phyloP scores from a whole-genome alignment of 2,888 invertebrate species.

The Hedya salicella region DNA sequence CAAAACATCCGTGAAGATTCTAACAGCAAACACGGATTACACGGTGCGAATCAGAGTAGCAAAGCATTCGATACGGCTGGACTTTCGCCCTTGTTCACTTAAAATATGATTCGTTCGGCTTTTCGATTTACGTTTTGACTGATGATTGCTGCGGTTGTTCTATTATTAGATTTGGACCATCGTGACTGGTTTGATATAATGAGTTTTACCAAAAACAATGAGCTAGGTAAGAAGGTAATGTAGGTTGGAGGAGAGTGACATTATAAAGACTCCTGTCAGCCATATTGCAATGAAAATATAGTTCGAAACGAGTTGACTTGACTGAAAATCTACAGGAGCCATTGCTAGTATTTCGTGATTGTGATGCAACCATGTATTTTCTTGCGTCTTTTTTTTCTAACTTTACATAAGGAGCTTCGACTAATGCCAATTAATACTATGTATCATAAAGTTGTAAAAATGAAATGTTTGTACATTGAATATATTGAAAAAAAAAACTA shows the following conservation, averaged over 20 bases:
- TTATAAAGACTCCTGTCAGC: no score
- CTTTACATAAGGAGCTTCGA: no score
- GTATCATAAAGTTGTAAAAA: no score
- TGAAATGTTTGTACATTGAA: no score
- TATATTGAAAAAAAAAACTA: no score
- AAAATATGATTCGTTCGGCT: slow-evolving; percentile 11
- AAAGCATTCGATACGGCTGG: slow-evolving; percentile 69
- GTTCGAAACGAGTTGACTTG: no score
- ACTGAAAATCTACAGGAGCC: no score
- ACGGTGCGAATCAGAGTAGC: slow-evolving; percentile 70
- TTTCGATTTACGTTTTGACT: slow-evolving; percentile 14
- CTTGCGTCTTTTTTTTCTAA: no score
- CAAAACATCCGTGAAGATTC: slow-evolving; percentile 78
- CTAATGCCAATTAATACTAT: no score
- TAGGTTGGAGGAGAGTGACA: not conserved
- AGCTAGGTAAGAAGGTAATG: not conserved
- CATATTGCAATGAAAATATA: no score
- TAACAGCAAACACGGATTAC: slow-evolving; percentile 82
- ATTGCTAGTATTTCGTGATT: no score
- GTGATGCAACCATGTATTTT: no score
- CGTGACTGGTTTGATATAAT: not conserved
- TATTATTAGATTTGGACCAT: not conserved
- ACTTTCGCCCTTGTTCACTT: slow-evolving; percentile 44
- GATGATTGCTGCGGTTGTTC: slow-evolving; percentile 3
- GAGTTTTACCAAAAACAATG: not conserved